These are phyloP conservation scores for Leucopsar rothschildi DNA, from an alignment of 2,113 vertebrate genomes.

Conservation along the genomic window DNA sequence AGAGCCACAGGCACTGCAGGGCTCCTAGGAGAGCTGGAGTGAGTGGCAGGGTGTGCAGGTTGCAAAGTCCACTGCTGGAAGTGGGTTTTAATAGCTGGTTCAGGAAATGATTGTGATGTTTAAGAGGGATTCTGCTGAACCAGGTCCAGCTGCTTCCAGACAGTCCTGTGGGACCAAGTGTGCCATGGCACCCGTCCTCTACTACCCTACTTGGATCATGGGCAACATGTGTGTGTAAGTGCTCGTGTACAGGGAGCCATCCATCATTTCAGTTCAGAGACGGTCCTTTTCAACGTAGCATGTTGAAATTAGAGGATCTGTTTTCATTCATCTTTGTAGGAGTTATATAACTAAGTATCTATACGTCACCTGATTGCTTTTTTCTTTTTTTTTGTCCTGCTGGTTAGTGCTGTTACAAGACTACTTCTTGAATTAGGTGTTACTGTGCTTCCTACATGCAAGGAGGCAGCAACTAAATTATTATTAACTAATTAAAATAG, in stretches of 20 bases:
- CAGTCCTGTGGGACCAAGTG: neutral
- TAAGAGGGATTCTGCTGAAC: neutral
- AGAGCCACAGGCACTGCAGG: neutral
- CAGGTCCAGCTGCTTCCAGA: neutral
- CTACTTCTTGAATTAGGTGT: neutral
- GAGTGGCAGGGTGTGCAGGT: neutral
- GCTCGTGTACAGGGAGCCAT: neutral
- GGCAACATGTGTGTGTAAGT: accelerated
- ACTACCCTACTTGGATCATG: neutral
- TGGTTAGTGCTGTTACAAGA: neutral
- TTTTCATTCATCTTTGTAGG: neutral
- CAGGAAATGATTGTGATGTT: neutral
- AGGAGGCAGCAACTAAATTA: neutral
- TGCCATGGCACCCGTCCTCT: neutral
- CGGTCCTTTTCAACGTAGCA: neutral
- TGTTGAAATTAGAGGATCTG: neutral
- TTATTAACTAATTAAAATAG: neutral
- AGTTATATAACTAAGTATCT: neutral
- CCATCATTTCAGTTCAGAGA: neutral
- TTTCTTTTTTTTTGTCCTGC: neutral
- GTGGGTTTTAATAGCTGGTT: neutral
- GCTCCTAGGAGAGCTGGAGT: neutral
- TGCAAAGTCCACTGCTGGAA: neutral
- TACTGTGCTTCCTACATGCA: neutral
- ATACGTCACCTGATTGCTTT: neutral